phyloP scores from a whole-genome alignment of 2,113 vertebrate genomes.

The Chloroceryle aenea region DNA sequence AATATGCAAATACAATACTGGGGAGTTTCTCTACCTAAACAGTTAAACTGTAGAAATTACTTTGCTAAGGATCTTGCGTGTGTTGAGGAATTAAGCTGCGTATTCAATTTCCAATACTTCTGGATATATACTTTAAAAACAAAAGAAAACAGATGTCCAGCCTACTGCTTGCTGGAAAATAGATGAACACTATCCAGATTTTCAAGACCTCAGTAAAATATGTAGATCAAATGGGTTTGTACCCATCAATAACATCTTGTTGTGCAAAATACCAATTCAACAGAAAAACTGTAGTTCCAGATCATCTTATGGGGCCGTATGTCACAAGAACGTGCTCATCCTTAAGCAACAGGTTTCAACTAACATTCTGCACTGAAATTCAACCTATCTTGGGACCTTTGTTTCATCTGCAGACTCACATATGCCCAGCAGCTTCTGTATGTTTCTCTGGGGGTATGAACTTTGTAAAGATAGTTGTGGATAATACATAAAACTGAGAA shows the following conservation, averaged over 20 bases:
- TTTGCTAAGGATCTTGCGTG: conserved; percentile 12
- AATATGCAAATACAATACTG: neutral
- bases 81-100: conserved; percentile 15
- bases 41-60: conserved; percentile 35
- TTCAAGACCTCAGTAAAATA: conserved; percentile 59
- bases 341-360: neutral
- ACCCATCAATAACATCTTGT: conserved; percentile 34
- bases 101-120: conserved; percentile 58
- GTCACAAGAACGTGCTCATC: neutral
- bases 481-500: neutral
- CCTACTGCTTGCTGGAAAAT: conserved; percentile 66
- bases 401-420: neutral
- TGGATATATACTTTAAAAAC: conserved; percentile 57
- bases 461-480: neutral
- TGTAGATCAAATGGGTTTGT: conserved; percentile 21
- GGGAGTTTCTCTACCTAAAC: neutral
- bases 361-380: neutral
- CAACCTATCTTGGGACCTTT: neutral
- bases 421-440: neutral
- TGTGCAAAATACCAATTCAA: neutral
- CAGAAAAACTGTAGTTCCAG: neutral
- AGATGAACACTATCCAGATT: conserved; percentile 48
- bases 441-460: neutral
- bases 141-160: conserved; percentile 61
- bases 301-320: neutral